phyloP scores from a whole-genome alignment of 2,888 invertebrate genomes.

The Clitarchus hookeri region DNA sequence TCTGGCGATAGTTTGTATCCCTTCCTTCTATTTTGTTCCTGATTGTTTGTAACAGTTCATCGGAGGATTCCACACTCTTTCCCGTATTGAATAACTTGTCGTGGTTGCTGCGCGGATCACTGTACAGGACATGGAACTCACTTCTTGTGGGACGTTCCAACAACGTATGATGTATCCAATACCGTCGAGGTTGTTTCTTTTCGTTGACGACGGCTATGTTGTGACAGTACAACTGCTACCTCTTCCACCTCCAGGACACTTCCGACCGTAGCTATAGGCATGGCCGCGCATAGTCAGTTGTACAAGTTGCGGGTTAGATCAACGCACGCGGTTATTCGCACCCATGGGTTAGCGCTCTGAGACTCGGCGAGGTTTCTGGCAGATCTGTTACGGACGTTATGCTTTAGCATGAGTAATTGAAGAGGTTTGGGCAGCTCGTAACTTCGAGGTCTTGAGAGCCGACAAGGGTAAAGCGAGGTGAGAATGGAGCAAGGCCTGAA shows the following conservation, averaged over 20 bases:
- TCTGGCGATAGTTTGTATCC: constrained; percentile 10
- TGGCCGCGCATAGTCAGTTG: constrained; percentile 17
- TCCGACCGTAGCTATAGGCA: background rate
- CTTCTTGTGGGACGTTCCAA: background rate
- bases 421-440: too few relatives aligned
- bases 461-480: too few relatives aligned
- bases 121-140: constrained; percentile 18
- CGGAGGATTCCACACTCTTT: constrained; percentile 26
- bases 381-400: too few relatives aligned
- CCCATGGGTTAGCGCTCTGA: too few relatives aligned
- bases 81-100: constrained; percentile 26
- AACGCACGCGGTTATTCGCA: background rate
- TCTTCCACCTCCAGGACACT: constrained; percentile 15
- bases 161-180: background rate
- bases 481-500: too few relatives aligned
- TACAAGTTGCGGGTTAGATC: background rate
- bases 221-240: background rate
- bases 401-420: too few relatives aligned
- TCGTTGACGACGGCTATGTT: background rate
- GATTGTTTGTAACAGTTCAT: constrained; percentile 5
- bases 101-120: constrained; percentile 17
- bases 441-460: too few relatives aligned
- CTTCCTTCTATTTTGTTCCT: constrained; percentile 23
- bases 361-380: too few relatives aligned
- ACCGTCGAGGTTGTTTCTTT: background rate